These are phyloP conservation scores for Sardina pilchardus DNA, from an alignment of 2,113 vertebrate species.

Conservation along the genomic window DNA sequence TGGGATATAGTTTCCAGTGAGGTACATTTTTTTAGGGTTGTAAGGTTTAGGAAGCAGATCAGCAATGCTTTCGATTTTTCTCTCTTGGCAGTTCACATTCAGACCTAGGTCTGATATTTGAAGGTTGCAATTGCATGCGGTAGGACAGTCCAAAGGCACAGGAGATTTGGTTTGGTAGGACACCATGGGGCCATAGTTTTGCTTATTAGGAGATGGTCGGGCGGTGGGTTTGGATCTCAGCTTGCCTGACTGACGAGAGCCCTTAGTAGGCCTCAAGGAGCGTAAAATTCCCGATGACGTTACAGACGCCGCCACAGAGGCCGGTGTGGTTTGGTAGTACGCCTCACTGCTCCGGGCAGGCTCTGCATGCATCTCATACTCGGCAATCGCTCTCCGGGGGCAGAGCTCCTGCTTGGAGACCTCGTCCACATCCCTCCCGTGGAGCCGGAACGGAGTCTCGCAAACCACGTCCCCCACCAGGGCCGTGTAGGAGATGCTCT, in stretches of 20 bases:
- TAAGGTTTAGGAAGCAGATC: constrained; percentile 95
- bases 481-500: constrained; percentile 93
- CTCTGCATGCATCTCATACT: constrained; percentile 90
- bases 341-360: constrained; percentile 86
- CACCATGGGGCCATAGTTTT: constrained; percentile 91
- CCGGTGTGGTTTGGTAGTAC: constrained; percentile 85
- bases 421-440: constrained; percentile 92
- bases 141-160: constrained; percentile 96
- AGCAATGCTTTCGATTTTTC: constrained; percentile 90
- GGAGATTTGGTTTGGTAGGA: constrained; percentile 98
- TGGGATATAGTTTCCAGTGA: constrained; percentile 92
- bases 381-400: constrained; percentile 88
- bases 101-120: constrained; percentile 98
- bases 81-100: constrained; percentile 97
- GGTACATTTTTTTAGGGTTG: constrained; percentile 98
- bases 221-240: constrained; percentile 86
- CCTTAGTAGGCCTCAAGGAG: constrained; percentile 87
- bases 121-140: constrained; percentile 93
- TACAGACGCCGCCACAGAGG: constrained; percentile 81
- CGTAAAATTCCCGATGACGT: constrained; percentile 90
- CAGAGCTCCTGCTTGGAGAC: constrained; percentile 97
- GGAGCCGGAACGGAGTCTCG: constrained; percentile 93
- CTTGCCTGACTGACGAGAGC: constrained; percentile 88
- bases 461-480: constrained; percentile 96
- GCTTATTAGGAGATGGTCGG: constrained; percentile 81